These are phyloP conservation scores for Channa striata DNA, from an alignment of 2,797 vertebrate species.

Conservation along the genomic window DNA sequence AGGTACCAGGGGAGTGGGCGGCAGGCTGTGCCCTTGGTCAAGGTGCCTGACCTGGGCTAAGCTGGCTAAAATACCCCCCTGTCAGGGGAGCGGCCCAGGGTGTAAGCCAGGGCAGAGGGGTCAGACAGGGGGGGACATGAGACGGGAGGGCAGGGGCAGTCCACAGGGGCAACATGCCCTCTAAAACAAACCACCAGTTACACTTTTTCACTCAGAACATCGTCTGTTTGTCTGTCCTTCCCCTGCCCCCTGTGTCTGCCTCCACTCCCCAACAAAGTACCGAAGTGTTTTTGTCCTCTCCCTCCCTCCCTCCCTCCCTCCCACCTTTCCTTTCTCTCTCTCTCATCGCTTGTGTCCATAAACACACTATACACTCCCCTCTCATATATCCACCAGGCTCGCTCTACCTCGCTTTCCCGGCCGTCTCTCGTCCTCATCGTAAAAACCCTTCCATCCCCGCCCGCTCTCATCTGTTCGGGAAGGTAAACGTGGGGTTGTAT, in stretches of 20 bases:
- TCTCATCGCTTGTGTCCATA: conserved; percentile 51
- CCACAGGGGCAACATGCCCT: conserved; percentile 74
- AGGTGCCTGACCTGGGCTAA: conserved; percentile 83
- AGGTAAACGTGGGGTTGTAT: conserved; percentile 76
- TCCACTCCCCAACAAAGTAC: conserved; percentile 59
- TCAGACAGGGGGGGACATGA: conserved; percentile 70
- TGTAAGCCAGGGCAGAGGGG: conserved; percentile 77
- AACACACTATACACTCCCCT: conserved; percentile 47
- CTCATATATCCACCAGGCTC: conserved; percentile 32
- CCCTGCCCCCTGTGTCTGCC: conserved; percentile 65
- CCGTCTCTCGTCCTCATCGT: conserved; percentile 63
- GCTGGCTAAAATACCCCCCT: conserved; percentile 81
- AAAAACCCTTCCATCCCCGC: conserved; percentile 48
- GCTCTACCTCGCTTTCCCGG: conserved; percentile 58
- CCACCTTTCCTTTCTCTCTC: conserved; percentile 38
- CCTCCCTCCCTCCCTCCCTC: conserved; percentile 32
- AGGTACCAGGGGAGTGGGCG: conserved; percentile 64
- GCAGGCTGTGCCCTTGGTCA: conserved; percentile 79
- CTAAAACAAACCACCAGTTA: conserved; percentile 81
- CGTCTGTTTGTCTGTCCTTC: conserved; percentile 78
- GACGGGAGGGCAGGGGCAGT: conserved; percentile 53
- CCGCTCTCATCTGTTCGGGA: conserved; percentile 60
- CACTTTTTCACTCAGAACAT: conserved; percentile 73
- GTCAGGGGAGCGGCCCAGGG: conserved; percentile 77
- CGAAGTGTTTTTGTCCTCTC: conserved; percentile 53